Evolutionary conservation across 2,888 invertebrate genomes (phyloP).

Genomic region (Hirtodrosophila duncani): DNA sequence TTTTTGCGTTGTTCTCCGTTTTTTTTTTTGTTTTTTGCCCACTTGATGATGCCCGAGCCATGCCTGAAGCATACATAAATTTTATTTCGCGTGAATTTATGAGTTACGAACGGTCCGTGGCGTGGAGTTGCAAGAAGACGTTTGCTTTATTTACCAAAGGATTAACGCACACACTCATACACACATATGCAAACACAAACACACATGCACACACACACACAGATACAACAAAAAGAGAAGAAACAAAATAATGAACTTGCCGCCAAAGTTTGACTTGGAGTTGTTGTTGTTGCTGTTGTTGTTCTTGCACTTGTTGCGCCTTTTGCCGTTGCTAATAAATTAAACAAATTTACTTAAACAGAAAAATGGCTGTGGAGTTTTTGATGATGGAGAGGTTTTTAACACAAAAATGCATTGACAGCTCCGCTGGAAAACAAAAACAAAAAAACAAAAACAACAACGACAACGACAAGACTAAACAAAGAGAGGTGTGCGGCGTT

Average conservation of each 20-base stretch:
- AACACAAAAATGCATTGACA: too few species aligned
- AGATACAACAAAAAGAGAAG: background rate
- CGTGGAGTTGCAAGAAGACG: constrained; percentile 8
- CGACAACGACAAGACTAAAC: constrained; percentile 28
- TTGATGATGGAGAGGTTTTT: too few species aligned
- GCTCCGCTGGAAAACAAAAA: too few species aligned
- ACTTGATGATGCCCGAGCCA: constrained; percentile 32
- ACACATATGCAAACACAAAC: constrained; percentile 4
- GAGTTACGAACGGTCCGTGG: constrained; percentile 41
- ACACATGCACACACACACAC: background rate
- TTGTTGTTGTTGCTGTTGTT: constrained; percentile 28
- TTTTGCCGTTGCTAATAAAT: constrained; percentile 61
- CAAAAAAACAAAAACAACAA: constrained; percentile 8
- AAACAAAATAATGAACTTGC: constrained; percentile 47
- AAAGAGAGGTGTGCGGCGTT: constrained; percentile 52
- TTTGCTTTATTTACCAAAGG: constrained; percentile 62
- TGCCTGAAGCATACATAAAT: constrained; percentile 61
- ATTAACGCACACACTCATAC: constrained; percentile 43
- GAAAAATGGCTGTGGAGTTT: too few species aligned
- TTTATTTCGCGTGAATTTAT: constrained; percentile 69
- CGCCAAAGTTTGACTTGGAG: constrained; percentile 21
- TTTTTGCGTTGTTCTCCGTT: background rate
- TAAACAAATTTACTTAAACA: constrained; percentile 62
- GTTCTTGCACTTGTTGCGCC: constrained; percentile 41
- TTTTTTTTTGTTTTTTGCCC: constrained; percentile 14